A percentile compares a stretch with the other conserved stretches of the same genome.
phyloP scores from a whole-genome alignment of 2,888 invertebrate species.

The Myopa testacea region DNA sequence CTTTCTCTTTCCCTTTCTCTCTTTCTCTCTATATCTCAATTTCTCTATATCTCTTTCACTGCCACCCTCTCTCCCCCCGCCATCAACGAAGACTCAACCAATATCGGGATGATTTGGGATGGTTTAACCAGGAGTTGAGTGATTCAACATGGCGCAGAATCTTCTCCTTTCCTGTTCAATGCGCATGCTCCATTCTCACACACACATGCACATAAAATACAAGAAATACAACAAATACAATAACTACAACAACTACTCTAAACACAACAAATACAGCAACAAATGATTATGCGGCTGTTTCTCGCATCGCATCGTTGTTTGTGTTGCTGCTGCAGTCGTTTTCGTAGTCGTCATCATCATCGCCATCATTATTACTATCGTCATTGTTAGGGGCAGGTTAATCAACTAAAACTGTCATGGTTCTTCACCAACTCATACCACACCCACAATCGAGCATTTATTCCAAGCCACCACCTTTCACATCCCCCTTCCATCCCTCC shows the following conservation, averaged over 20 bases:
- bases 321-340: not conserved
- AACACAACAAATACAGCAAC: not conserved
- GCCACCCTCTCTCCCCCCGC: no score
- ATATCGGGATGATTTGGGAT: no score
- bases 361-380: not conserved
- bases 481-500: not conserved
- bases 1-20: no score
- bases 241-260: not conserved
- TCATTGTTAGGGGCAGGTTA: constrained; percentile 20
- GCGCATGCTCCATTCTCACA: constrained; percentile 27
- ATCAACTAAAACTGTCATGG: constrained; percentile 30
- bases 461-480: constrained; percentile 8
- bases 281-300: constrained; percentile 6
- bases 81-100: no score
- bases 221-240: no score
- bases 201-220: not conserved
- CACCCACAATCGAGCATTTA: constrained; percentile 1
- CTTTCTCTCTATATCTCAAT: no score
- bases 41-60: no score
- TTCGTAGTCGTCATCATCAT: not conserved
- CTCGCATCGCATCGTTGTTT: not conserved
- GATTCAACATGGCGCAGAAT: constrained; percentile 60
- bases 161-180: constrained; percentile 46
- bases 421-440: not conserved
- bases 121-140: not conserved